A percentile compares a stretch with the other conserved stretches of the same genome.
Evolutionary conservation across 2,888 invertebrate genomes (phyloP).

Genomic region (Nymphalis c-album): DNA sequence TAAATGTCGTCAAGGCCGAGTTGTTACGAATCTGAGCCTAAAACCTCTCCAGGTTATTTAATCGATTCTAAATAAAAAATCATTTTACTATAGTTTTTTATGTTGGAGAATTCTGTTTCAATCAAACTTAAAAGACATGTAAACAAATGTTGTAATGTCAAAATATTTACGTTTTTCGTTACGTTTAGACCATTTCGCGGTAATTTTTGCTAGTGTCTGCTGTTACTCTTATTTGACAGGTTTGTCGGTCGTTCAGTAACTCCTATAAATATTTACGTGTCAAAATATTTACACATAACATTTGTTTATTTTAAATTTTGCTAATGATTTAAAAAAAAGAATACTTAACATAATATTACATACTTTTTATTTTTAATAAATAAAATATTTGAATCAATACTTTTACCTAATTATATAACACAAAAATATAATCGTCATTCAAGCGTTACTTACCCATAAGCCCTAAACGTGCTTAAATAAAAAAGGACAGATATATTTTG

Average conservation of each 20-base stretch:
- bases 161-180: background rate
- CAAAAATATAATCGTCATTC: too few relatives aligned
- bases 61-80: background rate
- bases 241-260: background rate
- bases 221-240: constrained; percentile 1
- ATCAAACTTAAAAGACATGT: background rate
- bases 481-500: too few relatives aligned
- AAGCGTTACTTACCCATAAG: too few relatives aligned
- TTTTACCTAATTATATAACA: too few relatives aligned
- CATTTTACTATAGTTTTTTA: background rate
- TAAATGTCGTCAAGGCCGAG: too few relatives aligned
- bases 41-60: background rate
- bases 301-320: background rate
- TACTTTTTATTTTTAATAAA: too few relatives aligned
- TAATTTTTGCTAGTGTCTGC: background rate
- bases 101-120: background rate
- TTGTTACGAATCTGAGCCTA: too few relatives aligned
- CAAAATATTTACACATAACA: background rate
- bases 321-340: too few relatives aligned
- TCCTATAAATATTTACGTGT: background rate
- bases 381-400: too few relatives aligned
- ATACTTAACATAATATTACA: too few relatives aligned
- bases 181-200: background rate
- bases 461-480: too few relatives aligned
- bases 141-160: background rate